Base-by-base conservation (phyloP, 2,888 invertebrate species). In the Mesochorus sp. region DNA sequence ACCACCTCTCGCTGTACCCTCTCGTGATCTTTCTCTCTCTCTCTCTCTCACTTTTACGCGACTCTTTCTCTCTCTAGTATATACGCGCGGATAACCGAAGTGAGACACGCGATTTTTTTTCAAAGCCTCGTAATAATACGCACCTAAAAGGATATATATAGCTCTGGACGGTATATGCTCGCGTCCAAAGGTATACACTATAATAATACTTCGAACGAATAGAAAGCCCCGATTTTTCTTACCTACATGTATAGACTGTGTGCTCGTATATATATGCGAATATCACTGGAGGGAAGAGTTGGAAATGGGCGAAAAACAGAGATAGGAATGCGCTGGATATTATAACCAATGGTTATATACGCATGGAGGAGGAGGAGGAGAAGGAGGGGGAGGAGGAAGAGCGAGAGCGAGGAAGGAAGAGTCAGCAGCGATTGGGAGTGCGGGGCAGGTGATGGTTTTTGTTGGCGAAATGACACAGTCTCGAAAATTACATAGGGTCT, bases 401-500 rank as follows among this genome's bases (percentile, higher is more conserved):
- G 3, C 5, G 31, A 49, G 19, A 67, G 24, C 24, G 10, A 64
- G 12, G 26, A 28, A 14, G 10, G 4, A 2, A 14, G 19, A 47
- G 37, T 47, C 49, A 34, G 31, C 10, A 53, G 31, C 64, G 61
- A 39, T 79, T 71, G 26, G 59, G 39, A 51, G 73, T 51, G 76
- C 44, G 66, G 77, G 81, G 82, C 78, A 77, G 78, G 78, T 78
- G 80, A 76, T 81, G 78, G 39, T 81, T 81, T 26, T 42, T 42
- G 55, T 28, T 28, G 66, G 59, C 81, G 79, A 89, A 89, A 89
- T 89, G 89, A 89, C 88, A 88, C 87, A 82, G 85, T 82, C 84
- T 82, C 84, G 75, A 82, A 89, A 89, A 89, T 89, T 87, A 89
- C 86, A 88, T 84, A 83, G 86, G 80, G 71, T n/a, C n/a, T n/a